A percentile compares a stretch with the other conserved stretches of the same genome.
Conservation (phyloP, 2,888 invertebrate species). For the Plagodis dolabraria region DNA sequence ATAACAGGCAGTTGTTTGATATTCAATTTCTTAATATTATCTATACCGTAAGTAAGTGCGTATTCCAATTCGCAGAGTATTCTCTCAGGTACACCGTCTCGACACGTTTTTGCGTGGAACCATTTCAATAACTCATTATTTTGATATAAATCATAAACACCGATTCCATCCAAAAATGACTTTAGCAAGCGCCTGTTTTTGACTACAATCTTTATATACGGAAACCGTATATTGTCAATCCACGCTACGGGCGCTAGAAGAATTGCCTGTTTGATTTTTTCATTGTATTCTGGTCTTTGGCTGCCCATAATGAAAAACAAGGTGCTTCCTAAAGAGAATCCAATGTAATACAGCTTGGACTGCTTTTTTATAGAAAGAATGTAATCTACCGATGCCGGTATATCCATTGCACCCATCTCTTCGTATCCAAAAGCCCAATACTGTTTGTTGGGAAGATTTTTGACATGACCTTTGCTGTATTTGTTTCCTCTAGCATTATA, state of each 20-base stretch:
- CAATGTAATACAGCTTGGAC: slow-evolving; percentile 64
- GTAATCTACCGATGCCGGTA: slow-evolving; percentile 69
- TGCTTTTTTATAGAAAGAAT: slow-evolving; percentile 54
- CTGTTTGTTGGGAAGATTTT: slow-evolving; percentile 49
- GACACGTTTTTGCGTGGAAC: slow-evolving; percentile 61
- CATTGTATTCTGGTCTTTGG: slow-evolving; percentile 64
- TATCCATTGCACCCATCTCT: slow-evolving; percentile 71
- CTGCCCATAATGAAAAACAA: slow-evolving; percentile 71
- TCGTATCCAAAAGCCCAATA: slow-evolving; percentile 76
- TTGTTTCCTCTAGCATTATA: slow-evolving; percentile 72
- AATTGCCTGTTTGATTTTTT: slow-evolving; percentile 67
- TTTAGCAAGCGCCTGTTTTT: slow-evolving; percentile 48
- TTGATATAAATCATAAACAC: slow-evolving; percentile 64
- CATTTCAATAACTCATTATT: slow-evolving; percentile 50
- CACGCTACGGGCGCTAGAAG: slow-evolving; percentile 71
- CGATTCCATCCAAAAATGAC: slow-evolving; percentile 48
- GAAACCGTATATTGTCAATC: slow-evolving; percentile 56
- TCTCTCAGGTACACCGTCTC: slow-evolving; percentile 46
- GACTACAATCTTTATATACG: slow-evolving; percentile 57
- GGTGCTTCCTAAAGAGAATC: slow-evolving; percentile 75
- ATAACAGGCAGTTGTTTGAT: slow-evolving; percentile 59
- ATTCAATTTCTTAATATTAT: slow-evolving; percentile 56
- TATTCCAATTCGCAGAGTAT: slow-evolving; percentile 64
- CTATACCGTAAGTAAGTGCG: slow-evolving; percentile 61
- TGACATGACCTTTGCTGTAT: slow-evolving; percentile 65